A percentile compares a stretch with the other conserved stretches of the same genome.
Evolutionary conservation across 2,888 invertebrate species (phyloP).

Genomic region (Andrena camellia): DNA sequence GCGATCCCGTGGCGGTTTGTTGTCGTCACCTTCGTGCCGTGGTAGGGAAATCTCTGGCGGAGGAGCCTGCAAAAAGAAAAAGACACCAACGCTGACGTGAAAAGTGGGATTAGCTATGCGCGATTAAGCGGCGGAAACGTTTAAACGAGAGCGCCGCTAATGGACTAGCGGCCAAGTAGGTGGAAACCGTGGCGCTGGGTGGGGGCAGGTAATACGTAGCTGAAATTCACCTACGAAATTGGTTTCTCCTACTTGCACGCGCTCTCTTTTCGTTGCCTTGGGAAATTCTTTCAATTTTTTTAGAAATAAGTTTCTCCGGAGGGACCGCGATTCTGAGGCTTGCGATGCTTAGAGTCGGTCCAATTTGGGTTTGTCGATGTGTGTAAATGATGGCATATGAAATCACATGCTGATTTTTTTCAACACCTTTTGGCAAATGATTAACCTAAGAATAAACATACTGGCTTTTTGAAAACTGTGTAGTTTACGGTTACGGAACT

Average conservation of each 20-base stretch:
- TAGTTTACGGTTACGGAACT: too few relatives aligned
- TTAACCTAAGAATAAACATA: too few relatives aligned
- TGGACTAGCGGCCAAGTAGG: slow-evolving; percentile 70
- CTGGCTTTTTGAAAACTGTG: too few relatives aligned
- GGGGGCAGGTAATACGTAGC: slow-evolving; percentile 62
- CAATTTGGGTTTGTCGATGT: too few relatives aligned
- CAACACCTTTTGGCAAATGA: too few relatives aligned
- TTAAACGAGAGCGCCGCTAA: slow-evolving; percentile 76
- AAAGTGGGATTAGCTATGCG: slow-evolving; percentile 76
- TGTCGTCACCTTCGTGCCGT: slow-evolving; percentile 19
- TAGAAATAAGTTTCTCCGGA: not conserved
- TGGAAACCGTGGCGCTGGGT: slow-evolving; percentile 55
- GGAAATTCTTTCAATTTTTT: slow-evolving; percentile 37
- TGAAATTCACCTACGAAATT: slow-evolving; percentile 70
- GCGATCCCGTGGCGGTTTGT: slow-evolving; percentile 12
- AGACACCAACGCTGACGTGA: slow-evolving; percentile 59
- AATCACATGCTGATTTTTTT: too few relatives aligned
- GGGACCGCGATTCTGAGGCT: slow-evolving; percentile 15
- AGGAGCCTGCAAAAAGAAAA: slow-evolving; percentile 72
- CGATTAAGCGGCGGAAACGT: slow-evolving; percentile 79
- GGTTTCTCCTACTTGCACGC: slow-evolving; percentile 31
- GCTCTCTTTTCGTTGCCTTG: slow-evolving; percentile 20
- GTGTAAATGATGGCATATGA: too few relatives aligned
- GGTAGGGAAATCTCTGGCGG: slow-evolving; percentile 8
- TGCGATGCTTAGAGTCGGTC: too few relatives aligned